Evolutionary conservation across 2,113 vertebrate species (phyloP).

Genomic region (Zosterops pallidus): DNA sequence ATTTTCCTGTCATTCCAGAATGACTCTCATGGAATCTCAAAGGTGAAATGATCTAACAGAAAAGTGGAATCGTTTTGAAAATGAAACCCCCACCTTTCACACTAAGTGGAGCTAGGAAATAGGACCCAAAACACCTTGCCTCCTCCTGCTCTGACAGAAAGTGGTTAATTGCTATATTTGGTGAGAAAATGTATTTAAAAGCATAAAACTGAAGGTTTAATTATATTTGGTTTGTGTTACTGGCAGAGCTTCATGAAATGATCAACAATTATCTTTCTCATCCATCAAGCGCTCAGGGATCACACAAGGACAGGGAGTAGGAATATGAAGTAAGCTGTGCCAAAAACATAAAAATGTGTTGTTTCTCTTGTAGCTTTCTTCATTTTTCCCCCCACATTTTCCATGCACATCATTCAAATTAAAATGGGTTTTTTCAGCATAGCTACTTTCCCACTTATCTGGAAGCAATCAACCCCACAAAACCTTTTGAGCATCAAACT

Average conservation of each 20-base stretch:
- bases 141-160: not conserved
- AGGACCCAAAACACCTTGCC: not conserved
- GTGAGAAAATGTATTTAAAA: constrained; percentile 23
- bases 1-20: not conserved
- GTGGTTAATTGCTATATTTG: constrained; percentile 24
- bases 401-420: not conserved
- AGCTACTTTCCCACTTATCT: constrained; percentile 28
- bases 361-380: not conserved
- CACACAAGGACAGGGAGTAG: constrained; percentile 43
- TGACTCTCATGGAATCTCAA: not conserved
- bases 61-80: not conserved
- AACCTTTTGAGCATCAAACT: constrained; percentile 14
- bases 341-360: constrained; percentile 17
- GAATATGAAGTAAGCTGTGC: constrained; percentile 15
- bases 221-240: constrained; percentile 49
- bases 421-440: not conserved
- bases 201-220: constrained; percentile 41
- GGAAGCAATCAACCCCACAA: constrained; percentile 34
- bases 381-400: not conserved
- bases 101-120: not conserved
- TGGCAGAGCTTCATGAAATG: constrained; percentile 56
- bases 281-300: constrained; percentile 52
- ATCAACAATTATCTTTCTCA: constrained; percentile 67
- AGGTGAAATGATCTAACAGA: not conserved
- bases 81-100: not conserved